Conservation (phyloP, 2,113 vertebrate genomes). For the Poecilia latipinna region DNA sequence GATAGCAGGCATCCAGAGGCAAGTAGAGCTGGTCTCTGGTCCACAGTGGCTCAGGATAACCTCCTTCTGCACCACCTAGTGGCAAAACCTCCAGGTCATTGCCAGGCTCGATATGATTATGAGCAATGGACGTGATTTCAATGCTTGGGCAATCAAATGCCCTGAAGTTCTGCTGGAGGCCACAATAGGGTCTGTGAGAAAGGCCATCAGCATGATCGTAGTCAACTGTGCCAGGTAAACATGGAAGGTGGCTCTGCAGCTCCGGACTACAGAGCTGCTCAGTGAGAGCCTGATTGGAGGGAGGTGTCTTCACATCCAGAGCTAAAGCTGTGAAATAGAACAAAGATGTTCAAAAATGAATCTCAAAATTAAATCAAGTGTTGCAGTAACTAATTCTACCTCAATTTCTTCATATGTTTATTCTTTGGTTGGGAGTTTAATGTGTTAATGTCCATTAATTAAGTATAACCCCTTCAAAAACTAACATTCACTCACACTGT, state of each 20-base stretch:
- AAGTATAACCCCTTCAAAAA: no score
- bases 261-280: constrained; percentile 85
- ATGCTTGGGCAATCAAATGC: constrained; percentile 96
- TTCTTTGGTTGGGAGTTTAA: no score
- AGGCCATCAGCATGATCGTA: constrained; percentile 79
- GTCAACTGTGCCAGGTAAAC: constrained; percentile 76
- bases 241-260: constrained; percentile 77
- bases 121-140: constrained; percentile 92
- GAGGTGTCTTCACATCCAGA: constrained; percentile 82
- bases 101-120: constrained; percentile 57
- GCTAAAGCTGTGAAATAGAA: constrained; percentile 80
- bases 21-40: constrained; percentile 91
- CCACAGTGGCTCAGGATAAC: constrained; percentile 47
- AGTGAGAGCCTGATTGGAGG: constrained; percentile 82
- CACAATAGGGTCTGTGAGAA: constrained; percentile 80
- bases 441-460: no score
- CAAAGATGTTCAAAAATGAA: constrained; percentile 1
- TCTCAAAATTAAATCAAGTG: no score
- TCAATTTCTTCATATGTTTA: no score
- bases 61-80: constrained; percentile 41
- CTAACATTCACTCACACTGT: no score
- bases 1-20: constrained; percentile 88
- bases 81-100: constrained; percentile 26
- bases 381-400: no score
- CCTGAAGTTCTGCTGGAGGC: constrained; percentile 83